A percentile compares a stretch with the other conserved stretches of the same genome.
Conservation (phyloP, 2,113 vertebrate genomes). For the Vimba vimba region DNA sequence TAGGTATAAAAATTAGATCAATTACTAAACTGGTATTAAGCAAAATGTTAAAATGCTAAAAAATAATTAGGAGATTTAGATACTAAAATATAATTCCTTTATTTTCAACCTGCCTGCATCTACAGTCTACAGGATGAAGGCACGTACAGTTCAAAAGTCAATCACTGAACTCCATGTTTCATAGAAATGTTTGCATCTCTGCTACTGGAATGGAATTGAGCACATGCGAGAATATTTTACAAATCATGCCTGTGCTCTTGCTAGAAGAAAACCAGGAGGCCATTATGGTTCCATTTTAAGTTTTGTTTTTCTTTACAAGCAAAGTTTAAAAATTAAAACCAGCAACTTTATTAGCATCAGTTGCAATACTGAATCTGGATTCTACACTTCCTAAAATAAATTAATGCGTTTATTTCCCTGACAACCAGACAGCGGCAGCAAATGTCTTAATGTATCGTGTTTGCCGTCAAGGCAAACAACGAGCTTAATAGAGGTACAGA, state of each 20-base stretch:
- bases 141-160: conserved; percentile 65
- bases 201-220: neutral
- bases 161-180: conserved; percentile 32
- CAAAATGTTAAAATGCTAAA: neutral
- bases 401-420: conserved; percentile 63
- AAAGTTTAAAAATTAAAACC: conserved; percentile 23
- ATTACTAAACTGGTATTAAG: neutral
- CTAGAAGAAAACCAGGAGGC: conserved; percentile 10
- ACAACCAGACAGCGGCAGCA: conserved; percentile 56
- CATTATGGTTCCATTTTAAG: conserved; percentile 44
- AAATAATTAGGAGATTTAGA: conserved; percentile 33
- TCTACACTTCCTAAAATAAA: conserved; percentile 65
- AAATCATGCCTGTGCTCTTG: conserved; percentile 4
- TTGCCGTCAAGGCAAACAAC: conserved; percentile 20
- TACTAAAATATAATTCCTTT: conserved; percentile 76
- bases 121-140: conserved; percentile 73
- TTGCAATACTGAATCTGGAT: conserved; percentile 67
- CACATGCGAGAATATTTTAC: conserved; percentile 22
- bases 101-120: conserved; percentile 70
- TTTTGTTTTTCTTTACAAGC: conserved; percentile 33
- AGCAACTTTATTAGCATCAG: conserved; percentile 39
- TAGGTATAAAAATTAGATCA: neutral
- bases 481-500: conserved; percentile 32
- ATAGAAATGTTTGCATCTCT: conserved; percentile 35
- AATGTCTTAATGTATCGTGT: conserved; percentile 19